Conservation (phyloP, 2,797 vertebrate genomes). For the Glyptemys insculpta region DNA sequence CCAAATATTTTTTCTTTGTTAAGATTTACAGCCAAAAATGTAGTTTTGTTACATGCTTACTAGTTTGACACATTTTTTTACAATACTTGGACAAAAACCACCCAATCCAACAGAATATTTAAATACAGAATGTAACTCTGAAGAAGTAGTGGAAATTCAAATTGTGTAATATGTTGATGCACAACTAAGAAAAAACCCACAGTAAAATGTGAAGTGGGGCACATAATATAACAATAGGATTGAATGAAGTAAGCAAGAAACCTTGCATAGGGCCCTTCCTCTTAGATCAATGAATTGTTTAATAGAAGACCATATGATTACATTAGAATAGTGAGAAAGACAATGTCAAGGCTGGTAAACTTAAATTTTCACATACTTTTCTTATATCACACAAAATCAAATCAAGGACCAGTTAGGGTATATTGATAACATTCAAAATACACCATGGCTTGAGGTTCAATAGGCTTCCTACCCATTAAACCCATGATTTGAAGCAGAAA, state of each 20-base stretch:
- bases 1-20: slow-evolving; percentile 51
- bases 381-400: neutral
- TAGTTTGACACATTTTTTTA: neutral
- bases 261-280: neutral
- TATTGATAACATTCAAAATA: neutral
- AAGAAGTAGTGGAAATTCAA: slow-evolving; percentile 2
- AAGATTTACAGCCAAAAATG: slow-evolving; percentile 15
- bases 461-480: neutral
- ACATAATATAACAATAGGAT: neutral
- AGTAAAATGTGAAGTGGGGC: neutral
- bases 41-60: slow-evolving; percentile 22
- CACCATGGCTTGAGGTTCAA: neutral
- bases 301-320: neutral
- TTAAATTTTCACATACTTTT: neutral
- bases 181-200: neutral
- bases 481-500: neutral
- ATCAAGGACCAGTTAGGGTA: neutral
- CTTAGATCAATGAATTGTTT: neutral
- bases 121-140: neutral
- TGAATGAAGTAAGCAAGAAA: neutral
- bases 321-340: neutral
- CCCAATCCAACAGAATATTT: slow-evolving; percentile 11
- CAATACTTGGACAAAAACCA: neutral
- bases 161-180: neutral
- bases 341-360: neutral